These are phyloP conservation scores for Andrena minutula DNA, from an alignment of 2,888 invertebrate genomes.

Conservation along the genomic window DNA sequence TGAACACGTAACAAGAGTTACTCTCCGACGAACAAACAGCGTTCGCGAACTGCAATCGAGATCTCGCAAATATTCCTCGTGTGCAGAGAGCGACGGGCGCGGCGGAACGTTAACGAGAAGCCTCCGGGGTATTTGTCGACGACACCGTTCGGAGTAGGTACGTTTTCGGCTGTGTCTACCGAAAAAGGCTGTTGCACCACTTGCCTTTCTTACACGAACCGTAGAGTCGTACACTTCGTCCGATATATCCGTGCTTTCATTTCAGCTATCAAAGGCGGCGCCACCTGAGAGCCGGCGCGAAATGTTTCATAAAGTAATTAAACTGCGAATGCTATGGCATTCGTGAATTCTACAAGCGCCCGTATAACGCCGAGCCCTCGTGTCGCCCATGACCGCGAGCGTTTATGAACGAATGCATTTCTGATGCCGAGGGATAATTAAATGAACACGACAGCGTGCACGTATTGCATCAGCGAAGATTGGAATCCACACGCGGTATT, in stretches of 20 bases:
- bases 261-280: conserved; percentile 34
- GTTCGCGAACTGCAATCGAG: conserved; percentile 27
- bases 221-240: background rate
- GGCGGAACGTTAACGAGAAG: conserved; percentile 46
- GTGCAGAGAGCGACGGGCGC: conserved; percentile 6
- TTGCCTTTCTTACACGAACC: background rate
- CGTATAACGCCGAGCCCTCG: background rate
- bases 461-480: background rate
- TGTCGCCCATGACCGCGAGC: background rate
- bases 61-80: conserved; percentile 44
- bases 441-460: conserved; percentile 6
- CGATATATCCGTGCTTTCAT: background rate
- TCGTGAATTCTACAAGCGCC: background rate
- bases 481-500: background rate
- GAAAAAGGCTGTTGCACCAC: conserved; percentile 9
- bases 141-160: background rate
- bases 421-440: background rate
- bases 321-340: conserved; percentile 12
- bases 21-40: background rate
- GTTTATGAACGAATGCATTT: conserved; percentile 5
- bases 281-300: background rate
- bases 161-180: conserved; percentile 21
- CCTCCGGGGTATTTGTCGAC: conserved; percentile 29
- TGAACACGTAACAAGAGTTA: background rate
- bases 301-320: conserved; percentile 34